Evolutionary conservation across 2,888 invertebrate genomes (phyloP).

Genomic region (Folsomia candida): DNA sequence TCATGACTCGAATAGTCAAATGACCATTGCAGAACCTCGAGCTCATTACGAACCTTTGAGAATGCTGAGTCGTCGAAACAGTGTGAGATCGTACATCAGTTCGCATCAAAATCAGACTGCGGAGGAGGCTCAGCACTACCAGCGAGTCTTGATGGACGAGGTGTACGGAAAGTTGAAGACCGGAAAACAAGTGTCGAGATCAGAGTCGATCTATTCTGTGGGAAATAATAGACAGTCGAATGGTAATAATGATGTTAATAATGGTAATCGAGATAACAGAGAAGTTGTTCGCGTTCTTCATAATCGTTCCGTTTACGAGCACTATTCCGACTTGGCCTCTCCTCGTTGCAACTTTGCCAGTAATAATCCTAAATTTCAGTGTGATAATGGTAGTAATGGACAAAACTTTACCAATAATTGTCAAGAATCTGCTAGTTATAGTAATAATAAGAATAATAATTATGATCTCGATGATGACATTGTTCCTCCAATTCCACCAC

Average conservation of each 20-base stretch:
- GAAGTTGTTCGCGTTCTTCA: too few species aligned
- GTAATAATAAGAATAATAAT: background rate
- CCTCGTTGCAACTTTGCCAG: background rate
- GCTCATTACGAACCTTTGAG: slow-evolving; percentile 37
- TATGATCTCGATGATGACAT: slow-evolving; percentile 5
- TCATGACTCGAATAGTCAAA: slow-evolving; percentile 20
- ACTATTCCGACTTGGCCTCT: slow-evolving; percentile 1
- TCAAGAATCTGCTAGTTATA: background rate
- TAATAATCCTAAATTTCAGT: slow-evolving; percentile 5
- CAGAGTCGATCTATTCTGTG: slow-evolving; percentile 16
- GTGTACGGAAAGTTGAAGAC: slow-evolving; percentile 5
- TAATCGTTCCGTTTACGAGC: slow-evolving; percentile 11
- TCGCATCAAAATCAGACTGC: slow-evolving; percentile 54
- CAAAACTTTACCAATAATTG: background rate
- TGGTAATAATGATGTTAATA: background rate
- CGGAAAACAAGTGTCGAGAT: background rate
- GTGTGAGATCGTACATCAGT: slow-evolving; percentile 53
- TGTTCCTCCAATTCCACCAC: slow-evolving; percentile 49
- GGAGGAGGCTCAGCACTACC: background rate
- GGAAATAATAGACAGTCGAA: background rate
- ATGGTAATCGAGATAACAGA: slow-evolving; percentile 2
- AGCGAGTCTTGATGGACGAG: slow-evolving; percentile 2
- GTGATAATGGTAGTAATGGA: background rate
- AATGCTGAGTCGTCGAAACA: slow-evolving; percentile 33
- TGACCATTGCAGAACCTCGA: slow-evolving; percentile 27